Evolutionary conservation across 2,797 vertebrate species (phyloP).

Genomic region (Phoeniculus purpureus): DNA sequence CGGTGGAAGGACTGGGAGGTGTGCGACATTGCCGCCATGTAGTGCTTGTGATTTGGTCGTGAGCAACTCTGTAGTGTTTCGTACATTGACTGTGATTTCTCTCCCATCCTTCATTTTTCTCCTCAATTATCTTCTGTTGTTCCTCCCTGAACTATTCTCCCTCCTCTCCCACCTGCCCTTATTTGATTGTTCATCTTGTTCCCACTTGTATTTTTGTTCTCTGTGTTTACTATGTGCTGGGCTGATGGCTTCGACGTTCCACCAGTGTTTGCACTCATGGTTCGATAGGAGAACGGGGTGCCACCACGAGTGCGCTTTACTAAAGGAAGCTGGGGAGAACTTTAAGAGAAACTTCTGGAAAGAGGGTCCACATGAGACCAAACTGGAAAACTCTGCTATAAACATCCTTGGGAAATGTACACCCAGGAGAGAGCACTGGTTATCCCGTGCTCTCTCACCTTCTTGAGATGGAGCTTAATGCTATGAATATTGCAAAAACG

Average conservation of each 20-base stretch:
- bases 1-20: conserved; percentile 42
- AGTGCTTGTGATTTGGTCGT: conserved; percentile 38
- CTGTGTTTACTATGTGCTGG: neutral
- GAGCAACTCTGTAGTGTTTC: conserved; percentile 42
- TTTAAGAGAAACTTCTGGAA: neutral
- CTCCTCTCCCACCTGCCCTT: neutral
- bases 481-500: neutral
- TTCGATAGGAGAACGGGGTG: conserved; percentile 1
- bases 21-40: conserved; percentile 7
- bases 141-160: neutral
- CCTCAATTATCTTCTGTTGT: neutral
- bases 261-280: conserved; percentile 43
- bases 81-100: neutral
- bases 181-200: conserved; percentile 22
- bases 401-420: neutral
- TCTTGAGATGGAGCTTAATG: neutral
- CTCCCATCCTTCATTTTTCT: neutral
- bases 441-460: neutral
- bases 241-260: conserved; percentile 42
- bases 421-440: neutral
- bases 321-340: neutral
- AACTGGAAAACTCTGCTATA: neutral
- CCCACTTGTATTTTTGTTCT: neutral
- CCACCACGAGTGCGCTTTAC: neutral
- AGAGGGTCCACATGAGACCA: neutral